Evolutionary conservation across 2,888 invertebrate genomes (phyloP).

Genomic region (Dilophus febrilis): DNA sequence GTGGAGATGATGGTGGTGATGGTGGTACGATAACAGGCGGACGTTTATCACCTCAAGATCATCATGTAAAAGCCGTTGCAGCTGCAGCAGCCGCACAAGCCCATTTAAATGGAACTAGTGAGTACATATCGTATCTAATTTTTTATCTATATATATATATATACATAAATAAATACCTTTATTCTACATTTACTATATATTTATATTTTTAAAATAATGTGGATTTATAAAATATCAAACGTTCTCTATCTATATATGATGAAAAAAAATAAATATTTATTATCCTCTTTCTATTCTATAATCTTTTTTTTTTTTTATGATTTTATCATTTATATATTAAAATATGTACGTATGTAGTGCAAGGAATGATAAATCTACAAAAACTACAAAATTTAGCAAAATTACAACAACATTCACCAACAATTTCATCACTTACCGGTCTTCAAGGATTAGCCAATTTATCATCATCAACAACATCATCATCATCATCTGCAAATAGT

Average conservation of each 20-base stretch:
- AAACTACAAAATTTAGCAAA: slow-evolving; percentile 68
- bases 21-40: neutral
- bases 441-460: slow-evolving; percentile 37
- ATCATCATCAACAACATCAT: slow-evolving; percentile 25
- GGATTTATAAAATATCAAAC: too few relatives aligned
- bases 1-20: neutral
- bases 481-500: slow-evolving; percentile 24
- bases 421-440: slow-evolving; percentile 40
- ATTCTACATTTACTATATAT: too few relatives aligned
- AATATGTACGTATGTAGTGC: slow-evolving; percentile 25
- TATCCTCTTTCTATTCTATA: too few relatives aligned
- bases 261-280: too few relatives aligned
- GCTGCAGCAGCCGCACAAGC: slow-evolving; percentile 36
- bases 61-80: slow-evolving; percentile 31
- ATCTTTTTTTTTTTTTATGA: too few relatives aligned
- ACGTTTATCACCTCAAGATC: slow-evolving; percentile 13
- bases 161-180: too few relatives aligned
- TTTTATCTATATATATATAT: too few relatives aligned
- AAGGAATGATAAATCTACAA: slow-evolving; percentile 33
- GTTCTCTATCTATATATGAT: too few relatives aligned
- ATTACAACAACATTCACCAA: slow-evolving; percentile 44
- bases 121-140: slow-evolving; percentile 28
- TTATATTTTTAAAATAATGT: too few relatives aligned
- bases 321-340: too few relatives aligned
- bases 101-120: slow-evolving; percentile 48